Conservation (phyloP, 2,797 vertebrate genomes). For the Cirrhinus mrigala region DNA sequence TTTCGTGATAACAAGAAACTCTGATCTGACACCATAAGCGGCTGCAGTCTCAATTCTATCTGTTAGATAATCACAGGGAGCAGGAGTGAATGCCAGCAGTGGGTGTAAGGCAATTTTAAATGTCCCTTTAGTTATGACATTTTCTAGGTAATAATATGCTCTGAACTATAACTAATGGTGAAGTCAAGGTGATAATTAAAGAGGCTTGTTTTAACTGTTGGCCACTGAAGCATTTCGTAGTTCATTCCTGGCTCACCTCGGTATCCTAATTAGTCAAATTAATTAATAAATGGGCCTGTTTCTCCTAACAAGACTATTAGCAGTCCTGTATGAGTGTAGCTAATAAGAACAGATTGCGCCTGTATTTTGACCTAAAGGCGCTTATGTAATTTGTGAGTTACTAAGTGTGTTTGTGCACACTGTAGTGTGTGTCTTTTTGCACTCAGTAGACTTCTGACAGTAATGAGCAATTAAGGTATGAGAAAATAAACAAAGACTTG, state of each 20-base stretch:
- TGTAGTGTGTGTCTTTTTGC: not conserved
- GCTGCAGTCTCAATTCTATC: slow-evolving; percentile 5
- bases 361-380: slow-evolving; percentile 52
- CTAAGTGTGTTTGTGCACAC: slow-evolving; percentile 27
- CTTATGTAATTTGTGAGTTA: slow-evolving; percentile 38
- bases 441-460: slow-evolving; percentile 14
- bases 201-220: slow-evolving; percentile 30
- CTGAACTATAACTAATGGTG: slow-evolving; percentile 39
- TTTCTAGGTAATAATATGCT: slow-evolving; percentile 37
- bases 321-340: slow-evolving; percentile 1
- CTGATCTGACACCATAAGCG: slow-evolving; percentile 34
- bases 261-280: slow-evolving; percentile 50
- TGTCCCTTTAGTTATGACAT: slow-evolving; percentile 36
- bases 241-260: slow-evolving; percentile 31
- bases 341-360: slow-evolving; percentile 58
- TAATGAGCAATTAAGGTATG: slow-evolving; percentile 1
- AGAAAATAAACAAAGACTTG: slow-evolving; percentile 25
- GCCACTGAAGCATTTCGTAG: slow-evolving; percentile 15
- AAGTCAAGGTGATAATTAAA: slow-evolving; percentile 48
- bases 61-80: slow-evolving; percentile 13
- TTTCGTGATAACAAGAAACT: slow-evolving; percentile 31
- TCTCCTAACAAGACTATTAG: slow-evolving; percentile 53
- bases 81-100: slow-evolving; percentile 19
- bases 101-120: slow-evolving; percentile 21
- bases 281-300: slow-evolving; percentile 53